Conservation (phyloP, 2,113 vertebrate genomes). For the Chaetura pelagica region DNA sequence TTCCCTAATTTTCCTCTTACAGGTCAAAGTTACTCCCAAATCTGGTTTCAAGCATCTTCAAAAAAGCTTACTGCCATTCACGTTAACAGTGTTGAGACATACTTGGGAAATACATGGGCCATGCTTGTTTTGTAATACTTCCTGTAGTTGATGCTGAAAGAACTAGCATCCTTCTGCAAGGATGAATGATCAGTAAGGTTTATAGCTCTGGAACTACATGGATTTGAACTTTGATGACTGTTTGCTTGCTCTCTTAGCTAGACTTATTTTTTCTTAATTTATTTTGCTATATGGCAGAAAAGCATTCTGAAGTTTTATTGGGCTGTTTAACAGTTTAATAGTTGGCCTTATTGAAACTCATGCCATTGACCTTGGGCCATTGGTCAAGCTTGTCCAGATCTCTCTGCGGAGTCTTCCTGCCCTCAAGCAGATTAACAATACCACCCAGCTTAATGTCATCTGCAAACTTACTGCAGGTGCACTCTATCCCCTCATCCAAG, state of each 20-base stretch:
- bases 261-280: too few relatives aligned
- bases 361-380: too few relatives aligned
- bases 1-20: background rate
- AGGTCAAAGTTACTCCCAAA: background rate
- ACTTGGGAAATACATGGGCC: background rate
- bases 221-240: background rate
- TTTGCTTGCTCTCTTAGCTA: background rate
- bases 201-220: background rate
- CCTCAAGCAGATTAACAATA: too few relatives aligned
- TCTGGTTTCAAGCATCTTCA: background rate
- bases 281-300: too few relatives aligned
- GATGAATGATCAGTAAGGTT: background rate
- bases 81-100: background rate
- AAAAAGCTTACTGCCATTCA: background rate
- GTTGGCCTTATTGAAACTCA: too few relatives aligned
- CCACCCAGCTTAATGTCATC: too few relatives aligned
- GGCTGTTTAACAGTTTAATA: too few relatives aligned
- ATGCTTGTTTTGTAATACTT: background rate
- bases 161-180: background rate
- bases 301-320: too few relatives aligned
- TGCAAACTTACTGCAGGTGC: too few relatives aligned
- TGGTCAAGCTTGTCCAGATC: too few relatives aligned
- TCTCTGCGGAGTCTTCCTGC: too few relatives aligned
- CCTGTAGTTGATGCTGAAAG: background rate
- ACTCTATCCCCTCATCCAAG: too few relatives aligned